Evolutionary conservation across 2,888 invertebrate genomes (phyloP).

Genomic region (Girardia tigrina): DNA sequence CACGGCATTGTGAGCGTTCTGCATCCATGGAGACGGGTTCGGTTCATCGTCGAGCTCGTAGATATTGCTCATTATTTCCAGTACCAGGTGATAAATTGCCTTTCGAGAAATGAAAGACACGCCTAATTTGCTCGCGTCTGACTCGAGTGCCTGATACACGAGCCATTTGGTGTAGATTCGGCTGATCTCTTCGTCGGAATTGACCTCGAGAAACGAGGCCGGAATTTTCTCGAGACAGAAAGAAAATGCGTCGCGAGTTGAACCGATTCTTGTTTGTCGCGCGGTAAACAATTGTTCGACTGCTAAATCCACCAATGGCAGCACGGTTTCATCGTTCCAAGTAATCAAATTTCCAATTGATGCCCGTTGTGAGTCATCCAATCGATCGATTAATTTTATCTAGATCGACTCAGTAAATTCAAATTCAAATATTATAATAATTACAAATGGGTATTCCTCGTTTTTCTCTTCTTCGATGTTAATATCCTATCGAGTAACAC

Average conservation of each 20-base stretch:
- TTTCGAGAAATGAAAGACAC: not conserved
- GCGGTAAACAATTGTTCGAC: not conserved
- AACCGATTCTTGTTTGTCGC: not conserved
- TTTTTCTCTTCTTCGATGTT: too few relatives aligned
- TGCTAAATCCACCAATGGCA: not conserved
- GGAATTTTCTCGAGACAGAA: not conserved
- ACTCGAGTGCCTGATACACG: not conserved
- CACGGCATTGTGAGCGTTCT: not conserved
- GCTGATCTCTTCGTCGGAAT: not conserved
- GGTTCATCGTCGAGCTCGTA: constrained; percentile 5
- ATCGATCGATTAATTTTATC: not conserved
- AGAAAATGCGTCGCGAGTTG: not conserved
- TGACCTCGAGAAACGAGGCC: not conserved
- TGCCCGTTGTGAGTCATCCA: not conserved
- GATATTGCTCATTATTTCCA: not conserved
- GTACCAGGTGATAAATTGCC: not conserved
- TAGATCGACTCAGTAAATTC: too few relatives aligned
- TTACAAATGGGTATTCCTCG: too few relatives aligned
- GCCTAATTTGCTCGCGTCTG: not conserved
- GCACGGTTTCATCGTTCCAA: not conserved
- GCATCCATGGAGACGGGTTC: not conserved
- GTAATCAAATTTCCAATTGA: not conserved
- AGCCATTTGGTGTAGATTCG: not conserved
- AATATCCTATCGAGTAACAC: not conserved
- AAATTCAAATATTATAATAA: too few relatives aligned